Conservation (phyloP, 2,113 vertebrate genomes). For the Gobio gobio region DNA sequence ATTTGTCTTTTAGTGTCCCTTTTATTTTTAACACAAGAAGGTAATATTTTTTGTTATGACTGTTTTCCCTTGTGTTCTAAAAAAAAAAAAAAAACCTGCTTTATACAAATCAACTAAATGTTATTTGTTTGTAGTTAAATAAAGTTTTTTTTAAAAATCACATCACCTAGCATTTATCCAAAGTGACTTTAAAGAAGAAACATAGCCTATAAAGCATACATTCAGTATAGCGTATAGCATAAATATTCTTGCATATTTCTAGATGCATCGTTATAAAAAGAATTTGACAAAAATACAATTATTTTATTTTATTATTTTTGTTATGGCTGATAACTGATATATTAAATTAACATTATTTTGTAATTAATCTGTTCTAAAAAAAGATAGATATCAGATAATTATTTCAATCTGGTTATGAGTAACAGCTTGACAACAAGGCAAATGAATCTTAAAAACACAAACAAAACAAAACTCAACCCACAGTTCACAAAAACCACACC, state of each 20-base stretch:
- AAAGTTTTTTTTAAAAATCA: background rate
- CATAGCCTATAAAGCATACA: background rate
- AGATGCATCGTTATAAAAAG: background rate
- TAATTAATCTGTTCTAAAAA: background rate
- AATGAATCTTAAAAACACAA: background rate
- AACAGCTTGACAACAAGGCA: background rate
- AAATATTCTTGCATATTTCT: background rate
- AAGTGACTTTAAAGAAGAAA: background rate
- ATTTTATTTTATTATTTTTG: background rate
- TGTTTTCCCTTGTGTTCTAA: background rate
- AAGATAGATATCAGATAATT: background rate
- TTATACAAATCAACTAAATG: background rate
- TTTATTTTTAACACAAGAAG: background rate
- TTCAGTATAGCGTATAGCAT: background rate
- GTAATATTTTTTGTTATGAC: background rate
- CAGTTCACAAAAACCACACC: background rate
- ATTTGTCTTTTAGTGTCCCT: slow-evolving; percentile 19
- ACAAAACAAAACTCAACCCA: background rate
- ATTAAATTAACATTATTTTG: background rate
- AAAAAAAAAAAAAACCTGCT: background rate
- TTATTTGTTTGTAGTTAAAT: background rate
- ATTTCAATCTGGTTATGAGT: background rate
- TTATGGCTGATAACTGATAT: background rate
- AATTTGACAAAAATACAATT: background rate
- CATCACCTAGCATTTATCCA: background rate